phyloP scores from a whole-genome alignment of 2,888 invertebrate genomes.

The Cheilosia vulpina region DNA sequence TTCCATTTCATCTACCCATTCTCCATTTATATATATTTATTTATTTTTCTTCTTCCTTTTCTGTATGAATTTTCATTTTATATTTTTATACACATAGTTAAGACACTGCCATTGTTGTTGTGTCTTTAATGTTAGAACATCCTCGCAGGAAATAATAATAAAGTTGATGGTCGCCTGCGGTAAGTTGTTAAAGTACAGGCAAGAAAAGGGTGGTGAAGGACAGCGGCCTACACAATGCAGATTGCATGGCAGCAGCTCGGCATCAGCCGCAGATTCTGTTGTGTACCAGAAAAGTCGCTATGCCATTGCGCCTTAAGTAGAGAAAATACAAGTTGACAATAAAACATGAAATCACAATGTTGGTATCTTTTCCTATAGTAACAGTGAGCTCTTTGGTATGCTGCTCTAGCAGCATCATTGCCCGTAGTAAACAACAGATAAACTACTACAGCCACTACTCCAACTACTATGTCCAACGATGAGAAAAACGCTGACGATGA shows the following conservation, averaged over 20 bases:
- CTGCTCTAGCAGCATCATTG: background rate
- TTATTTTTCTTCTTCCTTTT: constrained; percentile 24
- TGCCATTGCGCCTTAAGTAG: constrained; percentile 37
- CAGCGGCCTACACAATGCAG: background rate
- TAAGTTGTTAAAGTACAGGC: constrained; percentile 44
- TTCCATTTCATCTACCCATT: constrained; percentile 52
- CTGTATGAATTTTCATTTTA: constrained; percentile 45
- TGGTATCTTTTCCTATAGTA: constrained; percentile 29
- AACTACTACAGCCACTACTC: constrained; percentile 8
- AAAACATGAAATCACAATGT: constrained; percentile 42
- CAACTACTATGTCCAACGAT: background rate
- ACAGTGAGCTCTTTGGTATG: background rate
- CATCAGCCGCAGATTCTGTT: constrained; percentile 7
- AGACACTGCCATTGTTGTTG: constrained; percentile 48
- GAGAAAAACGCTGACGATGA: constrained; percentile 44
- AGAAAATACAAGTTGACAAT: constrained; percentile 53
- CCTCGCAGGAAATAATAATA: constrained; percentile 65
- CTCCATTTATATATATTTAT: background rate
- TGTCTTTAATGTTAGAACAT: constrained; percentile 57
- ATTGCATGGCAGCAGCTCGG: background rate
- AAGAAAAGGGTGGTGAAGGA: constrained; percentile 18
- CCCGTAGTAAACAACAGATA: constrained; percentile 37
- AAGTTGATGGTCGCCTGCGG: constrained; percentile 71
- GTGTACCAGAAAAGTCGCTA: constrained; percentile 9
- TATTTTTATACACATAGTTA: constrained; percentile 34